Base-by-base conservation (phyloP, 2,113 vertebrate genomes). In the Kryptolebias marmoratus region DNA sequence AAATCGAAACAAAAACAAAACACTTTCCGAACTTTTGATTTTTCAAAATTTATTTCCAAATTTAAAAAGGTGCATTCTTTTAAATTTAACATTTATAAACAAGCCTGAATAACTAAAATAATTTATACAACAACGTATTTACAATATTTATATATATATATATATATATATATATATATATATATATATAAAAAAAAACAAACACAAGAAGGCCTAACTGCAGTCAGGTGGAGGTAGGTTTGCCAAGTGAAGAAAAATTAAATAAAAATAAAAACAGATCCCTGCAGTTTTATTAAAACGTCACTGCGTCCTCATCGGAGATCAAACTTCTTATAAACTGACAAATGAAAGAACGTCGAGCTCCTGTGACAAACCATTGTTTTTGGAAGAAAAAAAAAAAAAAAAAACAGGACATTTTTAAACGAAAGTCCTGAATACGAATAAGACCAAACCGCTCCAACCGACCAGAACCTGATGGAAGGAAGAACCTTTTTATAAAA, bases 201-300 rank as follows among this genome's bases (percentile, higher is more conserved):
- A 65, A 70, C 45, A 10, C 67, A 52, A 39, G 71, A 32, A 68
- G 75, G 42, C 73, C 84, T 55, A 59, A 82, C 58, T 78, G 61
- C 64, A 67, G 75, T 75, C 82, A 83, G 81, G 75, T 75, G 77
- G 93, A 94, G 93, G 93, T 93, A 94, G 93, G 83, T 91, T 85
- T 79, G 85, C 69, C 49, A 64, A 77, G 52, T 27, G 12, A 27
- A 7, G 13, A 45, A 16, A 22, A 61, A 45, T 7, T 28, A 61
- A 56, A 30, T 22, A 61, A 84, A 75, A 8, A 58, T 63, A 64
- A 53, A 49, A 49, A 16, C 59, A 13, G 47, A 52, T 62, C 57
- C 36, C 68, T 30, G 56, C 77, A 28, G 68, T 64, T 60, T 54
- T 0, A 47, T 67, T 61, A 74, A 73, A 81, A 78, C 67, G 45